A percentile compares a stretch with the other conserved stretches of the same genome.
phyloP scores from a whole-genome alignment of 64 coral and sea anemone species.

The Dendrophyllia cribrosa region DNA sequence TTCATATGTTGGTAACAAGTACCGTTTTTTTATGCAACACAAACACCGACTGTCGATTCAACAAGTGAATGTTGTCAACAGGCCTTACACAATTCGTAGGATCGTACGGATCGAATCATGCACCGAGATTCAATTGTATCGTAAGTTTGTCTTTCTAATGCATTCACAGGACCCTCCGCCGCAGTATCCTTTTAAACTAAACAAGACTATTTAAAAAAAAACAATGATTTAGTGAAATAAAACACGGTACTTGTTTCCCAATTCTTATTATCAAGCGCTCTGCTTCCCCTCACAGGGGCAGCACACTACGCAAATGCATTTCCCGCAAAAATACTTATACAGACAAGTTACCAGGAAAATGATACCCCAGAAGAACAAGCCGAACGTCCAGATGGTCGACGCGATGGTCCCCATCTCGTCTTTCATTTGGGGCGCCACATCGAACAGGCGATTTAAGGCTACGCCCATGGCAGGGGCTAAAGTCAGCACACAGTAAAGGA shows the following conservation, averaged over 20 bases:
- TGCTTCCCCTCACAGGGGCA: slow-evolving; percentile 79
- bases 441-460: slow-evolving; percentile 90
- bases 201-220: too few species aligned
- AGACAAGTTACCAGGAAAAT: slow-evolving; percentile 64
- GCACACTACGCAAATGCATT: slow-evolving; percentile 63
- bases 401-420: slow-evolving; percentile 84
- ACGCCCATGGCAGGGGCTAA: slow-evolving; percentile 91
- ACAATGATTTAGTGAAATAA: too few species aligned
- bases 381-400: slow-evolving; percentile 92
- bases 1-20: too few species aligned
- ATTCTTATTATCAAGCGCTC: not conserved
- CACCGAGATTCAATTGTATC: too few species aligned
- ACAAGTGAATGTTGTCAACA: too few species aligned
- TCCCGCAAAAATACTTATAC: slow-evolving; percentile 86
- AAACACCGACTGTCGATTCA: too few species aligned
- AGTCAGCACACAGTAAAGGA: slow-evolving; percentile 88
- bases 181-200: too few species aligned
- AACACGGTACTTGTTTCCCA: not conserved
- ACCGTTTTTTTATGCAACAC: too few species aligned
- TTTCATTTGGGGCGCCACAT: slow-evolving; percentile 81
- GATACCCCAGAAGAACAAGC: slow-evolving; percentile 94
- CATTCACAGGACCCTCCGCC: too few species aligned
- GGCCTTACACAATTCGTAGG: too few species aligned
- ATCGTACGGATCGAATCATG: too few species aligned
- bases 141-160: too few species aligned